Conservation (phyloP, 2,113 vertebrate genomes). For the Pitta sordida region DNA sequence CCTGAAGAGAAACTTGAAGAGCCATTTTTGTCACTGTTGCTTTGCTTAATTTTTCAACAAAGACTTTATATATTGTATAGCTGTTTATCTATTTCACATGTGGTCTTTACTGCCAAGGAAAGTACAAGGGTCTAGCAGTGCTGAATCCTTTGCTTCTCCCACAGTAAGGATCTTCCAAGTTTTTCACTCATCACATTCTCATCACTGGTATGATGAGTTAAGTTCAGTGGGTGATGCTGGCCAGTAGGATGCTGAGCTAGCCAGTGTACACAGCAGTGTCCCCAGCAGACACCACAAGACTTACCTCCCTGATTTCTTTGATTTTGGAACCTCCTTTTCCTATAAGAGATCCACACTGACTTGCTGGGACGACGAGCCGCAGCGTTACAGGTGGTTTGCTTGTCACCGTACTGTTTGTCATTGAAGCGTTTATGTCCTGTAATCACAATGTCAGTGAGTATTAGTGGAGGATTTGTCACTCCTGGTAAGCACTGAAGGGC, state of each 20-base stretch:
- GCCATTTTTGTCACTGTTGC: neutral
- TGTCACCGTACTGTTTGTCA: conserved; percentile 90
- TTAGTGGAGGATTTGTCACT: neutral
- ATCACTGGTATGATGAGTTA: rapidly evolving
- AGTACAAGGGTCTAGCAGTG: neutral
- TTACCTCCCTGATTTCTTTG: conserved; percentile 94
- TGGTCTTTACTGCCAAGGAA: neutral
- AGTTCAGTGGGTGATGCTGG: neutral
- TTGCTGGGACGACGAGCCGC: conserved; percentile 88
- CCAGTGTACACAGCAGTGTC: neutral
- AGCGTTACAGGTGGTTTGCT: conserved; percentile 91
- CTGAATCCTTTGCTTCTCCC: neutral
- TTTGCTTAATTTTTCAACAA: neutral
- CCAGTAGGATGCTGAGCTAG: neutral
- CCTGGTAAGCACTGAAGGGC: neutral
- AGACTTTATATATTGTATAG: neutral
- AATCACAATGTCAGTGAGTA: conserved; percentile 32
- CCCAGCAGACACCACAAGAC: neutral
- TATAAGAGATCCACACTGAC: conserved; percentile 92
- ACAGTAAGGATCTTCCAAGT: neutral
- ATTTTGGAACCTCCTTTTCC: conserved; percentile 95
- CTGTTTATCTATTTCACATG: neutral
- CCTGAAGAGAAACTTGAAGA: neutral
- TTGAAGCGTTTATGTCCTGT: conserved; percentile 88
- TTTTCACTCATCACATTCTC: neutral